Conservation (phyloP, 2,888 invertebrate genomes). For the Perithous albicinctus region DNA sequence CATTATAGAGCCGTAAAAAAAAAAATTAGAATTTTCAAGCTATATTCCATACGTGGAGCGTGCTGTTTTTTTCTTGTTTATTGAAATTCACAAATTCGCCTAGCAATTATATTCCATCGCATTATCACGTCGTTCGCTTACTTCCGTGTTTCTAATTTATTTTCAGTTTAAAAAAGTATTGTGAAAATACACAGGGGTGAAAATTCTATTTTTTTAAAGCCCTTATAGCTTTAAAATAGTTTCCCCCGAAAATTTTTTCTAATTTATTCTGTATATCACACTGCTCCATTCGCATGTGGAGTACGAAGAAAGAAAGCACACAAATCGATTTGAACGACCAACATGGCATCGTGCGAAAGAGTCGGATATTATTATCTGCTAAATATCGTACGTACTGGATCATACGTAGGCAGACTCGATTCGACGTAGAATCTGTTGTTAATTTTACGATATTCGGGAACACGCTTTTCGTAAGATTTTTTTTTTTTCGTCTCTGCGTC, state of each 20-base stretch:
- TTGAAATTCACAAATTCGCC: background rate
- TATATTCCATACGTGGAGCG: too few species aligned
- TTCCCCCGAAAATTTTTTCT: slow-evolving; percentile 13
- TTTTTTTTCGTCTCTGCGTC: background rate
- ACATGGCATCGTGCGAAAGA: background rate
- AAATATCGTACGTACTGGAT: slow-evolving; percentile 37
- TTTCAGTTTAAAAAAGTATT: background rate
- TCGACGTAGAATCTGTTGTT: slow-evolving; percentile 46
- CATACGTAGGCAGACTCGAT: slow-evolving; percentile 51
- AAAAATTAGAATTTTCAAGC: background rate
- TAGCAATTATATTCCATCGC: background rate
- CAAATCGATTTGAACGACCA: slow-evolving; percentile 36
- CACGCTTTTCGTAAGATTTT: slow-evolving; percentile 1
- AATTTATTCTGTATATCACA: slow-evolving; percentile 17
- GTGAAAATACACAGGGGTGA: background rate
- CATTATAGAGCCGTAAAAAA: background rate
- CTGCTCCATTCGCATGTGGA: slow-evolving; percentile 7
- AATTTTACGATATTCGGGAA: slow-evolving; percentile 34
- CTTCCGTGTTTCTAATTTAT: background rate
- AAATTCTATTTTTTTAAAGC: slow-evolving; percentile 10
- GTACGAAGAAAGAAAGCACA: background rate
- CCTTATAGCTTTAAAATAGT: too few species aligned
- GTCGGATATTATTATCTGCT: slow-evolving; percentile 20
- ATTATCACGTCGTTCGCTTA: background rate
- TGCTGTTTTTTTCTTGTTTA: too few species aligned